Conservation (phyloP, 2,113 vertebrate genomes). For the Clarias macrocephalus region DNA sequence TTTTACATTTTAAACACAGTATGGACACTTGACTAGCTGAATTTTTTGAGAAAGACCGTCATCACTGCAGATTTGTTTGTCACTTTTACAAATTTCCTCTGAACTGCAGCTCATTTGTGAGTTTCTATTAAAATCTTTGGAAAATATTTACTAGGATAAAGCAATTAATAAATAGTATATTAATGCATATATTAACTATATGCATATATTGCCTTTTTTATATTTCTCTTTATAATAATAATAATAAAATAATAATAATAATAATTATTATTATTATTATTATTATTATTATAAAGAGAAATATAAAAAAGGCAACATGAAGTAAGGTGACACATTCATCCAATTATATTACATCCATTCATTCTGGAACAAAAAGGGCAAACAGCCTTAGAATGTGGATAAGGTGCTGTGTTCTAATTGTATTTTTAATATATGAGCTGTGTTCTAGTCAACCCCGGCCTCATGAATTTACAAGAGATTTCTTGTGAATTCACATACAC, state of each 20-base stretch:
- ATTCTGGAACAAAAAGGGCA: not conserved
- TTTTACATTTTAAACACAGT: not conserved
- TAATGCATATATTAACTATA: too few relatives aligned
- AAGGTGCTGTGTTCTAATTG: not conserved
- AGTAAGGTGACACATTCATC: not conserved
- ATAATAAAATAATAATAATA: not conserved
- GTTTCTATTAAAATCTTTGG: not conserved
- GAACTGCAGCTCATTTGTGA: not conserved
- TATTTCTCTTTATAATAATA: too few relatives aligned
- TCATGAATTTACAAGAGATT: too few relatives aligned
- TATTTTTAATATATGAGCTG: not conserved
- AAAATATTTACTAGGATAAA: not conserved
- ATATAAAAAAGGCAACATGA: not conserved
- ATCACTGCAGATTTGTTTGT: not conserved
- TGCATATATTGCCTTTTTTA: too few relatives aligned
- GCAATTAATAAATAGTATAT: not conserved
- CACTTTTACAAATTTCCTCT: not conserved
- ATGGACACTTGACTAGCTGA: too few relatives aligned
- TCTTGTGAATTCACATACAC: too few relatives aligned
- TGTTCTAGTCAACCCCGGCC: too few relatives aligned
- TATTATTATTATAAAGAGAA: too few relatives aligned
- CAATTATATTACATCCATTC: not conserved
- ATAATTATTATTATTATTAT: not conserved
- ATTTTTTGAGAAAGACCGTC: not conserved
- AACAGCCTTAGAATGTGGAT: not conserved